Conservation (phyloP, 1,140 invertebrate species). For the Neelides sp. region DNA sequence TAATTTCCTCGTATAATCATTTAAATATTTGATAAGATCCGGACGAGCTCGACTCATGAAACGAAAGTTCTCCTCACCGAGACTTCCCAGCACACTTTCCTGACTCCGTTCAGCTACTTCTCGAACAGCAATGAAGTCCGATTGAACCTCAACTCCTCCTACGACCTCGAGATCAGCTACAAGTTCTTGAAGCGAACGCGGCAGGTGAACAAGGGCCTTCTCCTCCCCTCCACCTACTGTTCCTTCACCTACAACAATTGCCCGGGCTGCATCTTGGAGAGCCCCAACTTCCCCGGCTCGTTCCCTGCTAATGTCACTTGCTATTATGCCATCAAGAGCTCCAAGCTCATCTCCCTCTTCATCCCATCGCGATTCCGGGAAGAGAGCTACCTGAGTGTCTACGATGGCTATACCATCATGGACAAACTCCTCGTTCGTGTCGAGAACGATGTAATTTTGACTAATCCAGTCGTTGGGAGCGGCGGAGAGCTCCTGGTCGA, state of each 20-base stretch:
- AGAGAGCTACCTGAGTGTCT: constrained; percentile 73
- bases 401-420: constrained; percentile 75
- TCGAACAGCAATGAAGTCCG: too few species aligned
- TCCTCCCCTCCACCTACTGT: constrained; percentile 74
- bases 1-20: too few species aligned
- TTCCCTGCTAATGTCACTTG: constrained; percentile 78
- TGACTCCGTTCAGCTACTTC: too few species aligned
- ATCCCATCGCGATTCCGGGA: constrained; percentile 43
- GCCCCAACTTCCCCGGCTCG: constrained; percentile 77
- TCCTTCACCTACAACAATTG: constrained; percentile 77
- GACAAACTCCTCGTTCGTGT: constrained; percentile 77
- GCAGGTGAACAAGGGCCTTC: too few species aligned
- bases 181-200: too few species aligned
- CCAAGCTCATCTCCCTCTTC: constrained; percentile 30
- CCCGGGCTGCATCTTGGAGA: constrained; percentile 70
- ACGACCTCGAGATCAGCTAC: too few species aligned
- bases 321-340: constrained; percentile 51
- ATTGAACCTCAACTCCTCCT: too few species aligned
- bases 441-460: too few species aligned
- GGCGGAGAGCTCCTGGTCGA: constrained; percentile 73
- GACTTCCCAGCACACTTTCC: too few species aligned
- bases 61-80: too few species aligned
- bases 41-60: too few species aligned
- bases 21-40: too few species aligned
- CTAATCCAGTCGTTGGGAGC: constrained; percentile 67